Conservation (phyloP, 2,113 vertebrate genomes). For the Protobothrops flavoviridis region DNA sequence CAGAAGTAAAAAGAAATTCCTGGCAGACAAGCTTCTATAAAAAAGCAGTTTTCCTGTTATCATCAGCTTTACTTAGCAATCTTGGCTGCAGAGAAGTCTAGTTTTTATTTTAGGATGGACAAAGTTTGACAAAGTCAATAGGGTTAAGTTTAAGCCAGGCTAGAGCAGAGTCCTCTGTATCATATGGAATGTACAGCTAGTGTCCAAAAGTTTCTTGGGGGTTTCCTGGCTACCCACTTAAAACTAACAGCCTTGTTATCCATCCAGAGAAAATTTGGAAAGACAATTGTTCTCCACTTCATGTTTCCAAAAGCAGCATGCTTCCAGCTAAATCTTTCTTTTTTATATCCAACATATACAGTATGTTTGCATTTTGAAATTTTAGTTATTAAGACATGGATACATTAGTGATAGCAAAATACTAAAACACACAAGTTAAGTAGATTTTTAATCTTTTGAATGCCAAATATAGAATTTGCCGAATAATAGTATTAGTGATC, state of each 20-base stretch:
- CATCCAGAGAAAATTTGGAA: constrained; percentile 21
- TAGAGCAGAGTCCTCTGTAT: background rate
- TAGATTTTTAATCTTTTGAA: background rate
- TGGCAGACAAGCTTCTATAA: background rate
- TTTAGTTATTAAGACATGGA: background rate
- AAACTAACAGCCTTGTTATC: background rate
- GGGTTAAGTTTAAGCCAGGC: background rate
- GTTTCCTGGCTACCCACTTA: background rate
- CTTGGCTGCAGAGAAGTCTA: background rate
- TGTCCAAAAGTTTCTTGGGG: background rate
- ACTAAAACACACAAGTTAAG: background rate
- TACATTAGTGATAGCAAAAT: background rate
- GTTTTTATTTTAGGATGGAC: background rate
- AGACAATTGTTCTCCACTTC: constrained; percentile 1
- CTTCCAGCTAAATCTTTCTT: background rate
- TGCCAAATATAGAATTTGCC: background rate
- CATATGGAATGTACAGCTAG: background rate
- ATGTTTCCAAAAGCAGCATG: background rate
- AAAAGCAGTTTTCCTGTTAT: background rate
- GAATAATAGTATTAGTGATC: background rate
- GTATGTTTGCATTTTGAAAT: background rate
- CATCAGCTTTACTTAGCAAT: background rate
- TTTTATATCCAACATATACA: background rate
- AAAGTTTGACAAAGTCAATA: background rate
- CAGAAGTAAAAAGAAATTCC: background rate